Evolutionary conservation across 92 coral and sea anemone genomes (phyloP), one percentile per base, ranked within the genome.

Genomic region (Siderastrea radians): DNA sequence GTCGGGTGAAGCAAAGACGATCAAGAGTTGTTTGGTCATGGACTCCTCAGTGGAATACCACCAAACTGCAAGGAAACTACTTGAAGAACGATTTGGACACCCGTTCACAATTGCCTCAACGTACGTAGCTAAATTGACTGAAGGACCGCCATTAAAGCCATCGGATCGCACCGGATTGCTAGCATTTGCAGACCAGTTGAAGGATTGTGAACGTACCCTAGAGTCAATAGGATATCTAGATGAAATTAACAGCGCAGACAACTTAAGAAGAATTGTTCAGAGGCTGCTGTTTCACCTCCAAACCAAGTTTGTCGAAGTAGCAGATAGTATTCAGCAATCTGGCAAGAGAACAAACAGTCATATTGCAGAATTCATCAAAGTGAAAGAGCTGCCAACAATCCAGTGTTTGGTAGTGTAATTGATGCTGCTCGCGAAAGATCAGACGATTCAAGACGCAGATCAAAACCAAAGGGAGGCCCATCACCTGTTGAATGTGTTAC

Each of bases 81-180:
- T 89, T 11, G 76, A 80, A 68, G 93, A 89, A 75, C 79, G 95
- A 46, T 91, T 91, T 52, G 94, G 94, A 7, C 78, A 87, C 55
- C 84, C 80, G 46, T 69, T 87, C 48, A 64, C 66, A 26, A 92
- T 92, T 45, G 87, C 93, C 6, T 54, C 63, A 16, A 79, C 72
- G 47, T 50, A 68, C 67, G 77, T 92, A 57, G 52, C 63, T 7
- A 79, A 75, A 52, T 26, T 89, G 49, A 85, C 87, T 19, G 84
- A 92, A 49, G 90, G 94, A n/a, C 94, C 92, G 2, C 74, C 84
- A 16, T 16, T 88, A 5, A 88, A 77, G 77, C n/a, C 91, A n/a
- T 8, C 49, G 14, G 92, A 91, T 70, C 49, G 67, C 49, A 14
- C 49, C 11, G 80, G 79, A 61, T 71, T 87, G 54, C 44, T 79